A percentile compares a stretch with the other conserved stretches of the same genome.
phyloP scores from a whole-genome alignment of 1,140 invertebrate genomes.

The Leptinotarsa texana region DNA sequence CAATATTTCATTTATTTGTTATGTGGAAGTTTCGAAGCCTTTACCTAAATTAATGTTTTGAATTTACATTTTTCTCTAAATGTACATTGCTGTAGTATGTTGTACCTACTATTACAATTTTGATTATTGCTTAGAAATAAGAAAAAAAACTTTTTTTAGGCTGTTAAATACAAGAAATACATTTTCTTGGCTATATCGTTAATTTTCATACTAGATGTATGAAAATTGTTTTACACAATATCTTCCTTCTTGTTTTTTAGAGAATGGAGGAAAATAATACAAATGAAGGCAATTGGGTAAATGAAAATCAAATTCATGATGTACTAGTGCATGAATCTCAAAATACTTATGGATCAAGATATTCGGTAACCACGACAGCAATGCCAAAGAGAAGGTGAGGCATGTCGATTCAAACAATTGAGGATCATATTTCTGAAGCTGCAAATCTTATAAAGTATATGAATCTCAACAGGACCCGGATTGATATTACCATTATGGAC shows the following conservation, averaged over 20 bases:
- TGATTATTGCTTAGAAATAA: too few relatives aligned
- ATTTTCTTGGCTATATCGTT: not conserved
- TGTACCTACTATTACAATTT: too few relatives aligned
- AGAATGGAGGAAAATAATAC: not conserved
- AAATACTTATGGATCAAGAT: not conserved
- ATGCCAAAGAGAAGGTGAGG: not conserved
- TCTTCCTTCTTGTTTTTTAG: not conserved
- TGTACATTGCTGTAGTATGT: too few relatives aligned
- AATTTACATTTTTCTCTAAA: too few relatives aligned
- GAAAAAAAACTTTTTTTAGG: too few relatives aligned
- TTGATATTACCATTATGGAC: constrained; percentile 12
- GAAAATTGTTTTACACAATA: not conserved
- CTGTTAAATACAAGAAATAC: too few relatives aligned
- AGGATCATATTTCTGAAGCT: too few relatives aligned
- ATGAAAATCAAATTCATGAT: not conserved
- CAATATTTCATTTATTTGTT: too few relatives aligned
- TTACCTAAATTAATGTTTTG: too few relatives aligned
- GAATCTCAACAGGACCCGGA: not conserved
- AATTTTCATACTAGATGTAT: not conserved
- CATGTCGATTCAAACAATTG: not conserved
- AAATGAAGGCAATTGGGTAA: not conserved
- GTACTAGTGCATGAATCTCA: too few relatives aligned
- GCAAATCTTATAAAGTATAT: too few relatives aligned
- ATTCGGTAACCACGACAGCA: not conserved
- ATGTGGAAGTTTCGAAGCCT: too few relatives aligned